Evolutionary conservation across 2,888 invertebrate species (phyloP), one percentile per base, ranked within the genome.

Genomic region (Tortrix viridana): DNA sequence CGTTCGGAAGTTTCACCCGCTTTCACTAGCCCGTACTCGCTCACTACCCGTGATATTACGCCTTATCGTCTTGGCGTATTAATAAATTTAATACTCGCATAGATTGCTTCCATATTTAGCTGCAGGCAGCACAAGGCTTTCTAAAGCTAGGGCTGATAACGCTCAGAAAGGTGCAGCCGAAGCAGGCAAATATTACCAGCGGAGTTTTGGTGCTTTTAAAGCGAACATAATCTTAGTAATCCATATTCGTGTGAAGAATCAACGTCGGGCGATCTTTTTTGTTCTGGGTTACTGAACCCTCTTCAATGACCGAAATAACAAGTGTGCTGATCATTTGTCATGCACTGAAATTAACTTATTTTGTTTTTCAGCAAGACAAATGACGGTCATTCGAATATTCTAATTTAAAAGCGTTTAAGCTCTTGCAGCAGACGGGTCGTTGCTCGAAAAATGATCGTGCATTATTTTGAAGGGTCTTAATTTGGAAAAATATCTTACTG

Each of bases 1-100:
- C 90, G 89, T 79, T 87, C 82, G 82, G 84, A 85, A 85, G 88
- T 90, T 90, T 89, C 89, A 80, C 88, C 82, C 74, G 88, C 89
- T 91, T 91, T 91, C 90, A 85, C 89, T 87, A 73, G 79, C 76
- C 70, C 70, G 56, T 43, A 53, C 65, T 41, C 50, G 49, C 69
- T 71, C 67, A 69, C 71, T 73, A 72, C 70, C 74, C 66, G 72
- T 81, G 78, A 80, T 82, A 77, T 79, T 76, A 79, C 77, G 79
- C 76, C 74, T 75, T 62, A 61, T 53, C 46, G 37, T 20, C 43
- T 59, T 65, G 60, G 65, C 62, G 65, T 68, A 57, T 68, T 57
- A 61, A 65, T 58, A 58, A 43, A 63, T 60, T 52, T 64, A 49
- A 58, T 67, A 18, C 61, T 50, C 5, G 47, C 41, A 52, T 58